phyloP scores from a whole-genome alignment of 2,888 invertebrate genomes.

The Lasioglossum zephyrum region DNA sequence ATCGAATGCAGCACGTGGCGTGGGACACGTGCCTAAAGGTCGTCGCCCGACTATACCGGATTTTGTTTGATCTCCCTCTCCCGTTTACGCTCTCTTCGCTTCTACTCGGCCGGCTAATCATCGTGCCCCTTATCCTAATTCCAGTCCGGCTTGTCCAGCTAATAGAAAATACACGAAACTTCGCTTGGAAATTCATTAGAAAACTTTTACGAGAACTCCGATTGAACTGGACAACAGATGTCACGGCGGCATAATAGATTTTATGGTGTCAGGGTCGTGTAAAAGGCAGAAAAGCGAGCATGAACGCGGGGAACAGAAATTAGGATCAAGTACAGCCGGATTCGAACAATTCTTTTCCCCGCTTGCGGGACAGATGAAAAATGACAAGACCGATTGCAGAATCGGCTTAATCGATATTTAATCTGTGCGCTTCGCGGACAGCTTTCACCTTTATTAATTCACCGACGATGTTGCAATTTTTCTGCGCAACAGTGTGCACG shows the following conservation, averaged over 20 bases:
- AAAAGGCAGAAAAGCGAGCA: not conserved
- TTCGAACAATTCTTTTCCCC: not conserved
- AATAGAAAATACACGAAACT: not conserved
- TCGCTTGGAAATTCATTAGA: constrained; percentile 26
- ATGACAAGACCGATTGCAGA: not conserved
- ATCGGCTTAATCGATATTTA: constrained; percentile 1
- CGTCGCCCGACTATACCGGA: constrained; percentile 71
- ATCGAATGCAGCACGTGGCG: constrained; percentile 73
- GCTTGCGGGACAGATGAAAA: not conserved
- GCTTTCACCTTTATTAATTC: constrained; percentile 11
- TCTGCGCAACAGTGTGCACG: not conserved
- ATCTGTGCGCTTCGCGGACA: not conserved
- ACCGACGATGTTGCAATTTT: not conserved
- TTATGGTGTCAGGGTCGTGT: not conserved
- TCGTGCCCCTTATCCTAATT: constrained; percentile 4
- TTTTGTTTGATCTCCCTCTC: constrained; percentile 68
- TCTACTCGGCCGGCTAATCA: not conserved
- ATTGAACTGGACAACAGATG: not conserved
- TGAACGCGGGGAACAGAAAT: not conserved
- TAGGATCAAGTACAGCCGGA: not conserved
- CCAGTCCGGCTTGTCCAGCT: constrained; percentile 12
- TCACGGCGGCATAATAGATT: not conserved
- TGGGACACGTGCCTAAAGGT: constrained; percentile 75
- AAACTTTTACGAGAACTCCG: not conserved
- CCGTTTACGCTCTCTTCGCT: not conserved